Base-by-base conservation (phyloP, 2,113 vertebrate species). In the Rhinolophus sinicus region DNA sequence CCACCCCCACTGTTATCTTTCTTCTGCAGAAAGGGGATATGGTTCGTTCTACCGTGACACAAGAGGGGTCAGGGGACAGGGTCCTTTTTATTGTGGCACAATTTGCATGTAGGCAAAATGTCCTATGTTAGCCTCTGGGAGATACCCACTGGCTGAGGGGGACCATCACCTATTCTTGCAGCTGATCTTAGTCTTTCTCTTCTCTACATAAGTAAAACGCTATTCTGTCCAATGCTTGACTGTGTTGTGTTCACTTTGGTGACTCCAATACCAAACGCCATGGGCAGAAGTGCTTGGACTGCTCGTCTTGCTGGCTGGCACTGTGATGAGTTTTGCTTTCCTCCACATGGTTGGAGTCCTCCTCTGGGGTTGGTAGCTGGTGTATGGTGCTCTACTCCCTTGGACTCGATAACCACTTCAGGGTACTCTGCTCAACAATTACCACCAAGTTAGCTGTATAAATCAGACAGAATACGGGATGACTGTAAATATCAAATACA, bases 401-500 rank as follows among this genome's bases (percentile, higher is more conserved):
- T 88, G 86, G 70, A 22, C 76, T 62, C 35, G 9, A 64, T 35
- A 76, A 88, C 14, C 24, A 16, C 2, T 62, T 50, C 33, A 38
- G 64, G n/a, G n/a, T 38, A 30, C n/a, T 64, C 58, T 89, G 33
- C 40, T 52, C 47, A 81, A 76, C 10, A 52, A 2, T 76, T 64
- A 83, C 44, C 35, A 54, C 47, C n/a, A 30, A 73, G 19, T 26
- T 26, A 87, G 8, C 30, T 64, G 11, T 38, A 91, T 19, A 88
- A 70, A 90, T 38, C 10, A 94, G 75, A 92, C 62, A 94, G 77
- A 84, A 69, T 60, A 82, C 30, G 38, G 88, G 76, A 44, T 80
- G 33, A 12, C 83, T 40, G 12, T 54, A 0, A 6, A 44, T 70
- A 90, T 70, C 13, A 28, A 81, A 91, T 21, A 10, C 54, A 93